Evolutionary conservation across 2,113 vertebrate species (phyloP).

Genomic region (Embiotoca jacksoni): DNA sequence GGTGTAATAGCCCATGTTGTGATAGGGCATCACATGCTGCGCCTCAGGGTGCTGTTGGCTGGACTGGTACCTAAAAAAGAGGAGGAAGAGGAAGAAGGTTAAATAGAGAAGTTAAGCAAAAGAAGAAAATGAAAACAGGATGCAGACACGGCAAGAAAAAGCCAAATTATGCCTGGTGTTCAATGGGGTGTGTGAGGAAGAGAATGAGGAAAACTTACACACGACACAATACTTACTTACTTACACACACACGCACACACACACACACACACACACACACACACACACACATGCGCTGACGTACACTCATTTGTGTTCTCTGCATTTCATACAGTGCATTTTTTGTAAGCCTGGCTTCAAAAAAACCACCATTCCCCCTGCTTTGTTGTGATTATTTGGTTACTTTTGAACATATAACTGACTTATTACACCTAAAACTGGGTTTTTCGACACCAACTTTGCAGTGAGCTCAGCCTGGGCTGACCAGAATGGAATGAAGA

Average conservation of each 20-base stretch:
- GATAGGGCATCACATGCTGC: slow-evolving; percentile 62
- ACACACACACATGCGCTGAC: slow-evolving; percentile 58
- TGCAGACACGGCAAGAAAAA: background rate
- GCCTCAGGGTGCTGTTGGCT: slow-evolving; percentile 72
- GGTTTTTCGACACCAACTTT: background rate
- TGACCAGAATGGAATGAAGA: slow-evolving; percentile 36
- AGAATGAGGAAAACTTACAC: slow-evolving; percentile 31
- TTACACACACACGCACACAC: slow-evolving; percentile 56
- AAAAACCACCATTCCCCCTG: too few species aligned
- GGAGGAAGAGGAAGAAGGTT: background rate
- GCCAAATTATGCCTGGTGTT: slow-evolving; percentile 3
- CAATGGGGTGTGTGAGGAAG: slow-evolving; percentile 27
- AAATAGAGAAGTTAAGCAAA: background rate
- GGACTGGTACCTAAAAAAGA: slow-evolving; percentile 77
- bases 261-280: slow-evolving; percentile 47
- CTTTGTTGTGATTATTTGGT: background rate
- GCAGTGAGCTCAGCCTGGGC: background rate
- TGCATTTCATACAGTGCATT: slow-evolving; percentile 20
- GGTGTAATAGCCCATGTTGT: slow-evolving; percentile 56
- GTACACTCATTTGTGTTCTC: slow-evolving; percentile 29
- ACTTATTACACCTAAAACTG: background rate
- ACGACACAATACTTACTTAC: slow-evolving; percentile 32
- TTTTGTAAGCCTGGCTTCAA: background rate
- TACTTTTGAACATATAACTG: background rate
- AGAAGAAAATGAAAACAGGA: background rate